phyloP scores from a whole-genome alignment of 2,113 vertebrate genomes.

The Pseudonaja textilis region DNA sequence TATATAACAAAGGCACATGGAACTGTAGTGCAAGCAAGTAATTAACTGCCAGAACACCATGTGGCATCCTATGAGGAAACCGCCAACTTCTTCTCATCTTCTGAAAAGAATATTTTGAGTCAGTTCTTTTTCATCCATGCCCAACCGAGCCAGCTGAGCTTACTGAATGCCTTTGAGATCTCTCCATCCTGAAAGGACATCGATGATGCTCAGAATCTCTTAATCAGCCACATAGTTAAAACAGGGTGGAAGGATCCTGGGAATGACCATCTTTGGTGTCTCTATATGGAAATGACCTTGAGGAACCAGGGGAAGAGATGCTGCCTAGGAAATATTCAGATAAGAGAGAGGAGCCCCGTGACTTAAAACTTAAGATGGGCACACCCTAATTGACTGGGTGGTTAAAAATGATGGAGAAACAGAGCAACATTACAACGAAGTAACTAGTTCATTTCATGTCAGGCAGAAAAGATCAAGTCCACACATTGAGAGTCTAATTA shows the following conservation, averaged over 20 bases:
- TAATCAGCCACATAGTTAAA: not conserved
- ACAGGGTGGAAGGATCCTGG: not conserved
- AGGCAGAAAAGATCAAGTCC: too few species aligned
- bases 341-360: too few species aligned
- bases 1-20: not conserved
- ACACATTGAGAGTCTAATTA: too few species aligned
- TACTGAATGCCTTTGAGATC: not conserved
- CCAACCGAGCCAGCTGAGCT: not conserved
- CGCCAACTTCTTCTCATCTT: not conserved
- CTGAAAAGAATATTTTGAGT: not conserved
- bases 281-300: too few species aligned
- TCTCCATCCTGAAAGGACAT: not conserved
- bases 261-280: not conserved
- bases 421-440: too few species aligned
- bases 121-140: not conserved
- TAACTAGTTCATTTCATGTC: too few species aligned
- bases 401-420: too few species aligned
- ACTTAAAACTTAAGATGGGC: too few species aligned
- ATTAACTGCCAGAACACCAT: not conserved
- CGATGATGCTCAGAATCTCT: not conserved
- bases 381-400: too few species aligned
- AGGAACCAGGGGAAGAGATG: too few species aligned
- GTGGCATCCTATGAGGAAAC: not conserved
- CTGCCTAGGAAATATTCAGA: too few species aligned
- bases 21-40: not conserved